Conservation (phyloP, 2,888 invertebrate genomes). For the Cenopis cana region DNA sequence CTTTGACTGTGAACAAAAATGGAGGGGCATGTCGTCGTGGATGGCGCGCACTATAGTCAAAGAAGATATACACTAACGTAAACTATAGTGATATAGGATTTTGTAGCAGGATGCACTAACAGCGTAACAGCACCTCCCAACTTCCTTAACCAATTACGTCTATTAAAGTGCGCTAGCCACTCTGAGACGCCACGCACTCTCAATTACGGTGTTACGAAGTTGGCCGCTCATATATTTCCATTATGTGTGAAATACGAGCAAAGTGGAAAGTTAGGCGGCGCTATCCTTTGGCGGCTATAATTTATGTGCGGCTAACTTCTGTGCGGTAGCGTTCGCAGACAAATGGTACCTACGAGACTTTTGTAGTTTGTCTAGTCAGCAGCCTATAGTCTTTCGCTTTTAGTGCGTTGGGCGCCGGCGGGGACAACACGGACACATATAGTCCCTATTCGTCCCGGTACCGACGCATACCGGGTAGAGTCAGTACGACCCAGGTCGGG, state of each 20-base stretch:
- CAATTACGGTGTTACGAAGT: constrained; percentile 78
- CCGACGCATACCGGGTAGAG: too few relatives aligned
- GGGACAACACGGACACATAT: too few relatives aligned
- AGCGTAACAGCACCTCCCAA: constrained; percentile 3
- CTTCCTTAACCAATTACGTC: constrained; percentile 28
- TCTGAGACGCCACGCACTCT: constrained; percentile 64
- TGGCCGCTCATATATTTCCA: constrained; percentile 79
- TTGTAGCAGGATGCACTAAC: neutral
- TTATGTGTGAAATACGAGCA: constrained; percentile 81
- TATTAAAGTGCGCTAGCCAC: constrained; percentile 22
- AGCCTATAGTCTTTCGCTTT: neutral
- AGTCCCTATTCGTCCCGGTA: too few relatives aligned
- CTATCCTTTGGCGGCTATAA: constrained; percentile 82
- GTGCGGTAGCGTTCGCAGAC: constrained; percentile 62
- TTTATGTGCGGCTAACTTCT: constrained; percentile 79
- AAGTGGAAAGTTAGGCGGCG: constrained; percentile 83
- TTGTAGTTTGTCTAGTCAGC: neutral
- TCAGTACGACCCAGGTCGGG: too few relatives aligned
- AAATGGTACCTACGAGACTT: constrained; percentile 24
- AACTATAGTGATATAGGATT: neutral
- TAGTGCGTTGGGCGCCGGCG: too few relatives aligned
- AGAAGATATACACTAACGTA: too few relatives aligned
- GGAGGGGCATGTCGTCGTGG: too few relatives aligned
- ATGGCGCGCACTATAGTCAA: too few relatives aligned
- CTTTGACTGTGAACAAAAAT: too few relatives aligned